Evolutionary conservation across 2,888 invertebrate species (phyloP).

Genomic region (Rhagium mordax): DNA sequence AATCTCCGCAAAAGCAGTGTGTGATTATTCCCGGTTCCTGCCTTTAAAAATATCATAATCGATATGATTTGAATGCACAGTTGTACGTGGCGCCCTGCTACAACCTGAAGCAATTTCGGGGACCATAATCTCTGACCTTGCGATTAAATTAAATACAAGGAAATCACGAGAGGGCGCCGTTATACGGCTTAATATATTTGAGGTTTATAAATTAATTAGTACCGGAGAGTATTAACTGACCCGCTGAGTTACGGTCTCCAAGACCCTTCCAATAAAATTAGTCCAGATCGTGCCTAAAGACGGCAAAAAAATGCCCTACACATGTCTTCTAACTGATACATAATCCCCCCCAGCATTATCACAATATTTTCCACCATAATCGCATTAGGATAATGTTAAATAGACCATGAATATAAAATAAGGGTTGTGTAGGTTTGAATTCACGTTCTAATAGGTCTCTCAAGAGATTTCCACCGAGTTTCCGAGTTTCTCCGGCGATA

Average conservation of each 20-base stretch:
- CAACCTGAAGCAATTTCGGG: no score
- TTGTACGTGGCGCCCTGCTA: no score
- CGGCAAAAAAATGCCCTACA: not conserved
- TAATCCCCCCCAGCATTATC: not conserved
- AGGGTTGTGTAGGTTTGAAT: slow-evolving; percentile 26
- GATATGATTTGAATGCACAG: no score
- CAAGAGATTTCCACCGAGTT: slow-evolving; percentile 23
- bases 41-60: no score
- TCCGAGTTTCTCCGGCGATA: slow-evolving; percentile 24
- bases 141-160: not conserved
- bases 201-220: not conserved
- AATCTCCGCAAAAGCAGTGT: no score
- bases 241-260: not conserved
- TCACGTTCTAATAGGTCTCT: slow-evolving; percentile 32
- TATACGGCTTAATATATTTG: not conserved
- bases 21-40: no score
- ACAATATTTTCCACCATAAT: slow-evolving; percentile 24
- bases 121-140: no score
- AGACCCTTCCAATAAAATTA: not conserved
- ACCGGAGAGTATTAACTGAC: not conserved
- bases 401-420: slow-evolving; percentile 33
- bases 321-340: not conserved
- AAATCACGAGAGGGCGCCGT: not conserved
- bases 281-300: no score
- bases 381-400: slow-evolving; percentile 29